Conservation (phyloP, 1,140 invertebrate species). For the Apis laboriosa region DNA sequence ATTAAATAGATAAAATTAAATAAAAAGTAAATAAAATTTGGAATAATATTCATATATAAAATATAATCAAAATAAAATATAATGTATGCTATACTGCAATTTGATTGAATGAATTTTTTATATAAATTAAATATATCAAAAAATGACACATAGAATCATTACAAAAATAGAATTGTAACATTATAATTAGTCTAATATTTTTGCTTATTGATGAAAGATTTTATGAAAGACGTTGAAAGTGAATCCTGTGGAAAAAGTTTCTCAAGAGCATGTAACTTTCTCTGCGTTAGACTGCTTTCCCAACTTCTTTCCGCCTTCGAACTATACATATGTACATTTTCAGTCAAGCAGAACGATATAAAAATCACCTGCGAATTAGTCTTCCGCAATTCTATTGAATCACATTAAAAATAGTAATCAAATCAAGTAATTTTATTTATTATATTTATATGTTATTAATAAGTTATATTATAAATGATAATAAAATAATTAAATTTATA, state of each 20-base stretch:
- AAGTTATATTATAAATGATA: neutral
- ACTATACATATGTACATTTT: conserved; percentile 64
- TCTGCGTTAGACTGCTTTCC: conserved; percentile 71
- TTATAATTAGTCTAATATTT: neutral
- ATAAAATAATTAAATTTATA: no score
- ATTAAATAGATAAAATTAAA: no score
- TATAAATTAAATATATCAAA: neutral
- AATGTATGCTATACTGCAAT: neutral
- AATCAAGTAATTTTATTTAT: neutral
- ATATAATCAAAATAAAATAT: neutral
- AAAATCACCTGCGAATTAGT: conserved; percentile 58
- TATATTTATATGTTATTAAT: no score
- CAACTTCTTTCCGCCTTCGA: conserved; percentile 62
- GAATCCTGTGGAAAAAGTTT: conserved; percentile 76
- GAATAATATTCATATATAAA: neutral
- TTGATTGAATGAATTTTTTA: no score
- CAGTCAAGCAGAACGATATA: conserved; percentile 68
- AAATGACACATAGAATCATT: no score
- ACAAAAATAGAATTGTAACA: neutral
- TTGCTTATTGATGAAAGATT: conserved; percentile 12
- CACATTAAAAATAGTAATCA: conserved; percentile 7
- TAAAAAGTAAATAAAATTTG: no score
- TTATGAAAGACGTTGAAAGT: conserved; percentile 63
- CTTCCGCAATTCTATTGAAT: conserved; percentile 38
- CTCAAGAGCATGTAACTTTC: conserved; percentile 73